Conservation (phyloP, 2,797 vertebrate genomes). For the Acropternis orthonyx region DNA sequence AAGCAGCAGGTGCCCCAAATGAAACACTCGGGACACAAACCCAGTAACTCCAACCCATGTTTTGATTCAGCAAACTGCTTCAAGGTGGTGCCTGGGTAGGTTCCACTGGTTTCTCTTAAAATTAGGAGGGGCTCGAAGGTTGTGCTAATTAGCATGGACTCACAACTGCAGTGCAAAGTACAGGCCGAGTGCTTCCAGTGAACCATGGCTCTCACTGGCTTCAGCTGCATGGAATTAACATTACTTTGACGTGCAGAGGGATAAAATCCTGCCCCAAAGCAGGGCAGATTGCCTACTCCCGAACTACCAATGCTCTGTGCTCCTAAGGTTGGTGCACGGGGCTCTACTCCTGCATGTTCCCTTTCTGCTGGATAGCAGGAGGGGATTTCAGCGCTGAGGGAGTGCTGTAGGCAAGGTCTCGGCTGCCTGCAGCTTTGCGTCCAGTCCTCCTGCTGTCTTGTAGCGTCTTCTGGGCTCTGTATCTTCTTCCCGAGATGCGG, state of each 20-base stretch:
- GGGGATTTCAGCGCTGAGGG: rapidly evolving
- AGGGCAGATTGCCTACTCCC: neutral
- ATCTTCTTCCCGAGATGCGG: rapidly evolving
- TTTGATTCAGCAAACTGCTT: neutral
- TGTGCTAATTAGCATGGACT: neutral
- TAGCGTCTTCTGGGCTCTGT: no score
- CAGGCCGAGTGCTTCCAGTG: neutral
- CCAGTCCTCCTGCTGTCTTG: rapidly evolving
- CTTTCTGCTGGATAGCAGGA: neutral
- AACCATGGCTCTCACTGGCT: rapidly evolving
- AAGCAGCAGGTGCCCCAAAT: neutral
- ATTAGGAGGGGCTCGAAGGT: neutral
- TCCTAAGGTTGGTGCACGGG: rapidly evolving
- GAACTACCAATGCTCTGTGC: rapidly evolving
- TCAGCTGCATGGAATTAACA: neutral
- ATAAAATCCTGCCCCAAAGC: neutral
- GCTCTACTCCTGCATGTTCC: rapidly evolving
- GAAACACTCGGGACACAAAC: neutral
- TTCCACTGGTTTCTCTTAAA: neutral
- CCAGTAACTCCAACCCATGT: neutral
- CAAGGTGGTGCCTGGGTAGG: neutral
- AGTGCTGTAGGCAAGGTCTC: rapidly evolving
- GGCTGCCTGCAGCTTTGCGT: neutral
- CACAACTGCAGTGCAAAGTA: neutral
- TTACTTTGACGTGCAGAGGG: rapidly evolving